These are phyloP conservation scores for Bombus terrestris DNA, from an alignment of 1,140 invertebrate genomes.

Conservation along the genomic window DNA sequence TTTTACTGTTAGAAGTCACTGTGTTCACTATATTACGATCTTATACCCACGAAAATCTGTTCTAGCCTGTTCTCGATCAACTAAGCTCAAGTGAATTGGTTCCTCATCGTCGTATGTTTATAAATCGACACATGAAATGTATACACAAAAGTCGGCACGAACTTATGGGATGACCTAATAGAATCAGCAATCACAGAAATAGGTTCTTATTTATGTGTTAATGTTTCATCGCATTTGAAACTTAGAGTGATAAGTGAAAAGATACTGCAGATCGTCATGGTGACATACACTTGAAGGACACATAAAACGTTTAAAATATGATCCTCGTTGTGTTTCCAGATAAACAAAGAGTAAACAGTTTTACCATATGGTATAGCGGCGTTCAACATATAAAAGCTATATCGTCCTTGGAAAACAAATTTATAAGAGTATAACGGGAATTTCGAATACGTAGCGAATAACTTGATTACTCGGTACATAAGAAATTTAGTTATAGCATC, in stretches of 20 bases:
- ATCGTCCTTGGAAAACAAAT: conserved; percentile 83
- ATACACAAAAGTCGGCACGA: too few relatives aligned
- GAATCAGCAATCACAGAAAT: neutral
- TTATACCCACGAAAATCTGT: too few relatives aligned
- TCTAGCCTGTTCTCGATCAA: too few relatives aligned
- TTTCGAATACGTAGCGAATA: conserved; percentile 79
- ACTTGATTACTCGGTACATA: conserved; percentile 81
- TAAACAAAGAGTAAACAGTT: neutral
- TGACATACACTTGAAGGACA: conserved; percentile 82
- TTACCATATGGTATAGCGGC: conserved; percentile 80
- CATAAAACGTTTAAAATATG: neutral
- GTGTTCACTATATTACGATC: too few relatives aligned
- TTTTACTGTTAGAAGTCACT: too few relatives aligned
- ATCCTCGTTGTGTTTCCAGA: neutral
- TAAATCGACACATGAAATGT: too few relatives aligned
- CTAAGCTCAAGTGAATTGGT: too few relatives aligned
- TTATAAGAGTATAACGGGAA: conserved; percentile 83
- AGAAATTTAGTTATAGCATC: conserved; percentile 82
- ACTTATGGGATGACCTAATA: too few relatives aligned
- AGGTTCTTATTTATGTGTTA: neutral
- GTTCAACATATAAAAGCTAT: conserved; percentile 81
- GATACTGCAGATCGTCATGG: conserved; percentile 85
- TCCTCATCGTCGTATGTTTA: too few relatives aligned
- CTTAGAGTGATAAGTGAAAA: conserved; percentile 76
- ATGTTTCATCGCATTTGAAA: neutral